Percentiles rank a stretch among this genome's conserved stretches.
phyloP scores from a whole-genome alignment of 2,113 vertebrate species.

The Smithornis capensis region DNA sequence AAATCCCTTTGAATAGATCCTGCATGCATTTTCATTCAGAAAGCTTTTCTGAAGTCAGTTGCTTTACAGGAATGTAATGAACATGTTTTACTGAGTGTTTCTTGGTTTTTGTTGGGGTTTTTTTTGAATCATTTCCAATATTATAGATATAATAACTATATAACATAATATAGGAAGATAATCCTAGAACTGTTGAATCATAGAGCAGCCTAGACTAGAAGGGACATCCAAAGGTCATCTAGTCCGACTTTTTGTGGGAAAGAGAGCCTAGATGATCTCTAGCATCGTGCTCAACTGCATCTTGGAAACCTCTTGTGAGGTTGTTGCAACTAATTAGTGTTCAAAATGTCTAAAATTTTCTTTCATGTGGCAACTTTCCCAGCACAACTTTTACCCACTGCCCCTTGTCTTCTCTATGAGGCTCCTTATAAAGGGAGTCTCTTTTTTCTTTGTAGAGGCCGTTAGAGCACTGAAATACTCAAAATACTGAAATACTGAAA shows the following conservation, averaged over 20 bases:
- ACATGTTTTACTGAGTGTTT: background rate
- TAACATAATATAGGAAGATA: background rate
- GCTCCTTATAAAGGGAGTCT: background rate
- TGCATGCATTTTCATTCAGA: background rate
- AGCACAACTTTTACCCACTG: background rate
- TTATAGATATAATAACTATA: background rate
- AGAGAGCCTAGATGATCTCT: background rate
- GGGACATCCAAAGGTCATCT: background rate
- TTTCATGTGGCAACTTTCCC: background rate
- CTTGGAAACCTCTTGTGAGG: background rate
- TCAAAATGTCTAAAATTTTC: background rate
- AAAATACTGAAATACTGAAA: background rate
- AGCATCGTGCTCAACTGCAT: background rate
- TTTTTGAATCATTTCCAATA: background rate
- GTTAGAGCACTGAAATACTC: background rate
- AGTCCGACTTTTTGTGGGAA: background rate
- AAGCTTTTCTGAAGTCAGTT: background rate
- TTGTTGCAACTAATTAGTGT: background rate
- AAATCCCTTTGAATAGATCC: background rate
- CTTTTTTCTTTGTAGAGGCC: background rate
- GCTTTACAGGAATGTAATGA: background rate
- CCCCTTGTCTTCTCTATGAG: background rate
- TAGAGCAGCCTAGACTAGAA: background rate
- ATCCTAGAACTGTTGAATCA: background rate
- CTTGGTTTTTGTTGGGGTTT: fast-evolving